Evolutionary conservation across 2,113 vertebrate genomes (phyloP).

Genomic region (Dicrurus megarhynchus): DNA sequence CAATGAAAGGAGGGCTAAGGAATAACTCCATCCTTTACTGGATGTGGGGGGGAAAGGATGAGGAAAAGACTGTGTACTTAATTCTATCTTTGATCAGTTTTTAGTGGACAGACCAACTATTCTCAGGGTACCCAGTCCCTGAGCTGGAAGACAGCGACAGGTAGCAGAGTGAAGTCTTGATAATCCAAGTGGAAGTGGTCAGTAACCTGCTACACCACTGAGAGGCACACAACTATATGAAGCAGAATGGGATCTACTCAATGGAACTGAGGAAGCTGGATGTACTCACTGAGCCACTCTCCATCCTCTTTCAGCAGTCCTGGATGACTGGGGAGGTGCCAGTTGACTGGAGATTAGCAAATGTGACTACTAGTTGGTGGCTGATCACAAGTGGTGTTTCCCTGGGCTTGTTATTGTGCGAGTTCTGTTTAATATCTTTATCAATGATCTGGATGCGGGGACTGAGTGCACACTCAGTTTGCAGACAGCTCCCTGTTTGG

Average conservation of each 20-base stretch:
- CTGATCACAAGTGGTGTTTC: not conserved
- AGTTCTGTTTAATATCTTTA: not conserved
- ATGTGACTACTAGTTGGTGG: not conserved
- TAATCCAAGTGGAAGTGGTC: not conserved
- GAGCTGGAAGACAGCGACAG: rapidly evolving
- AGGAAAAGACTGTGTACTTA: not conserved
- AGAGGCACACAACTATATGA: not conserved
- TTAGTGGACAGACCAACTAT: not conserved
- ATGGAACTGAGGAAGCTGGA: not conserved
- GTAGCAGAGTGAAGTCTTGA: not conserved
- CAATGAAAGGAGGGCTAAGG: not conserved
- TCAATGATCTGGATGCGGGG: not conserved
- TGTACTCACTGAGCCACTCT: not conserved
- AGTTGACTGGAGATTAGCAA: not conserved
- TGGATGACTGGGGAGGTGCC: not conserved
- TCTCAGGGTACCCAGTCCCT: not conserved
- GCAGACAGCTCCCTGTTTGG: rapidly evolving
- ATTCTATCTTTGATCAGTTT: not conserved
- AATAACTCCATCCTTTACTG: not conserved
- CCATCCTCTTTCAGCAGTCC: not conserved
- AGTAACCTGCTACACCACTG: not conserved
- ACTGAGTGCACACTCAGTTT: not conserved
- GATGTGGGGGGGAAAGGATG: not conserved
- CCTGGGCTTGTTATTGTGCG: rapidly evolving
- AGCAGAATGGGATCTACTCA: not conserved